These are phyloP conservation scores for Ptychochromis oligacanthus DNA, from an alignment of 2,113 vertebrate genomes.

Conservation along the genomic window DNA sequence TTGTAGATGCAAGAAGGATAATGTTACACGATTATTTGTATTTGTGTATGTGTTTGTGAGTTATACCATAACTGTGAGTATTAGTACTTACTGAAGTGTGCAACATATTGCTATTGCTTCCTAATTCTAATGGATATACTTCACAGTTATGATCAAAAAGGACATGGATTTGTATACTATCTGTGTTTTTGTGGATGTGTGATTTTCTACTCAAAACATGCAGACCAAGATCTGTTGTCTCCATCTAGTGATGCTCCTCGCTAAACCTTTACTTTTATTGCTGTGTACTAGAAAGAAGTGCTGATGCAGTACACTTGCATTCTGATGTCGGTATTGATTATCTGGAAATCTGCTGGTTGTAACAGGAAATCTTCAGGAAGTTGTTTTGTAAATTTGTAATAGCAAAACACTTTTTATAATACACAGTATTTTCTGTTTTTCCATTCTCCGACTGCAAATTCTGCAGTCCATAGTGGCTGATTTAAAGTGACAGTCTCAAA, in stretches of 20 bases:
- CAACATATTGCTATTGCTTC: background rate
- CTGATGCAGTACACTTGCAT: background rate
- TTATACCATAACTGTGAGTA: background rate
- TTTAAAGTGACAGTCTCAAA: background rate
- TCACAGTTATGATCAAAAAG: background rate
- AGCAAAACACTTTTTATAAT: background rate
- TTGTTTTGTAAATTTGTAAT: background rate
- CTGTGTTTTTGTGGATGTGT: background rate
- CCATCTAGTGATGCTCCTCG: background rate
- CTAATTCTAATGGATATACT: background rate
- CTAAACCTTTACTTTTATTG: background rate
- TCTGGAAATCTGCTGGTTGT: background rate
- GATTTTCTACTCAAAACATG: background rate
- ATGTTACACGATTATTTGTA: constrained; percentile 13
- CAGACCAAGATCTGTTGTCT: background rate
- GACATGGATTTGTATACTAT: too few species aligned
- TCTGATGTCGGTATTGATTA: background rate
- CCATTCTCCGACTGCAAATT: background rate
- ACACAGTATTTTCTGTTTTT: background rate
- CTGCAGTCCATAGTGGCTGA: background rate
- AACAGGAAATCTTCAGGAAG: background rate
- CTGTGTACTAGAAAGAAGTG: background rate
- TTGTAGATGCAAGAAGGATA: constrained; percentile 30
- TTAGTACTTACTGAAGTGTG: background rate
- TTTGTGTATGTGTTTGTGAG: background rate